Evolutionary conservation across 2,888 invertebrate species (phyloP).

Genomic region (Chydorus sphaericus): DNA sequence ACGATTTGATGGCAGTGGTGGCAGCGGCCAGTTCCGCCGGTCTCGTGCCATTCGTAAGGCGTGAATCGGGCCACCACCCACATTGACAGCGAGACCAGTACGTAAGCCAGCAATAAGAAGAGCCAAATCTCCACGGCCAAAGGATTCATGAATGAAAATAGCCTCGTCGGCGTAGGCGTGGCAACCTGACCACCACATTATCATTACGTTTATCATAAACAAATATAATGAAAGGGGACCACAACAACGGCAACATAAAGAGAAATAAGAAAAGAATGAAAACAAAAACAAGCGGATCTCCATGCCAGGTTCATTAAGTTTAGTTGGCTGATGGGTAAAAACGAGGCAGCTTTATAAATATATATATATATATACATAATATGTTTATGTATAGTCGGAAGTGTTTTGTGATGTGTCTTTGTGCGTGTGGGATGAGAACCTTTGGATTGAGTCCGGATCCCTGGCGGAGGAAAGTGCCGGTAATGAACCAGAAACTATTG

Average conservation of each 20-base stretch:
- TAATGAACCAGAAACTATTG: slow-evolving; percentile 93
- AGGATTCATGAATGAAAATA: slow-evolving; percentile 77
- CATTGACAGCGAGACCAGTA: slow-evolving; percentile 60
- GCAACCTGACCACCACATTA: slow-evolving; percentile 62
- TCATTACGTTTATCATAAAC: neutral
- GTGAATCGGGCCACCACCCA: slow-evolving; percentile 66
- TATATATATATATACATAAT: no score
- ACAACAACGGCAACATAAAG: no score
- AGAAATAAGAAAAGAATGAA: no score
- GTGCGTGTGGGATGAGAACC: slow-evolving; percentile 30
- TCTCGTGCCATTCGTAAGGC: slow-evolving; percentile 71
- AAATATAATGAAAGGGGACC: no score
- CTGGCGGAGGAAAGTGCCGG: slow-evolving; percentile 87
- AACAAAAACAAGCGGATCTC: no score
- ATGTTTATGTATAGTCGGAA: no score
- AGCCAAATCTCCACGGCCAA: slow-evolving; percentile 76
- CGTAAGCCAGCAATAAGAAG: slow-evolving; percentile 62
- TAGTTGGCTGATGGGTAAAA: no score
- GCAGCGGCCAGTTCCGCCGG: neutral
- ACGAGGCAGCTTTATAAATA: no score
- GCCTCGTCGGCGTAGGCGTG: slow-evolving; percentile 59
- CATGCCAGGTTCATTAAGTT: no score
- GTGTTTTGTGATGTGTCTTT: neutral
- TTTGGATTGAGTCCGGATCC: slow-evolving; percentile 84
- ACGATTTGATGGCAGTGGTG: neutral